Base-by-base conservation (phyloP, 1,140 invertebrate species). In the Drosophila baimaii region DNA sequence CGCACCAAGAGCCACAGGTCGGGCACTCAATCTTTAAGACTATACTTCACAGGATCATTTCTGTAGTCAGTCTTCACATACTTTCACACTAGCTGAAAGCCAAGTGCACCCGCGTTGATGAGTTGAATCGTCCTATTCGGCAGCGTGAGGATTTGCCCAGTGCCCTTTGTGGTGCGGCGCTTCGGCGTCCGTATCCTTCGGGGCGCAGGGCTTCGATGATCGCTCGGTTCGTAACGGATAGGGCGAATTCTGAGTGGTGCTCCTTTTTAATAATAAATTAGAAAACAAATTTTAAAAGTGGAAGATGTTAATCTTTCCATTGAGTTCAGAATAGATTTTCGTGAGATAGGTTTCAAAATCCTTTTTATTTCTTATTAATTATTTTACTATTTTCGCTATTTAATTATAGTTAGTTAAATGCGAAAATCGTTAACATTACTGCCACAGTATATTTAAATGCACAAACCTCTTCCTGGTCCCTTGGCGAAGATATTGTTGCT, bases 31-130 rank as follows among this genome's bases (percentile, higher is more conserved):
- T 47, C 75, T 2, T 85, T 89, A 90, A 90, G 86, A 90, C 86
- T 90, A 90, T 90, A 90, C 86, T 90, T 90, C 86, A 90, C 86
- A 85, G 86, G 86, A 90, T 90, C 86, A 90, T 90, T 90, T 90
- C 86, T 90, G 86, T 90, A 90, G 86, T 90, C 72, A 90, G 86
- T 90, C 81, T 90, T 85, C 86, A 75, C 66, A 80, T 82, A 72
- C 79, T 85, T 76, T 90, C 79, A 80, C 79, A 79, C 75, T 62
- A 82, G 69, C 29, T 68, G 79, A 75, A 79, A 84, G 73, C 73
- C 43, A 21, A 41, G 27, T 19, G 47, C 23, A 79, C 69, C 86
- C 81, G 81, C 81, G 84, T 82, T 85, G 86, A 90, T 77, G 86
- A 90, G 81, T 51, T 59, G 69, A 57, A 89, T 90, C 85, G 85